These are phyloP conservation scores for Nomada fucata DNA, from an alignment of 2,888 invertebrate genomes.

Conservation along the genomic window DNA sequence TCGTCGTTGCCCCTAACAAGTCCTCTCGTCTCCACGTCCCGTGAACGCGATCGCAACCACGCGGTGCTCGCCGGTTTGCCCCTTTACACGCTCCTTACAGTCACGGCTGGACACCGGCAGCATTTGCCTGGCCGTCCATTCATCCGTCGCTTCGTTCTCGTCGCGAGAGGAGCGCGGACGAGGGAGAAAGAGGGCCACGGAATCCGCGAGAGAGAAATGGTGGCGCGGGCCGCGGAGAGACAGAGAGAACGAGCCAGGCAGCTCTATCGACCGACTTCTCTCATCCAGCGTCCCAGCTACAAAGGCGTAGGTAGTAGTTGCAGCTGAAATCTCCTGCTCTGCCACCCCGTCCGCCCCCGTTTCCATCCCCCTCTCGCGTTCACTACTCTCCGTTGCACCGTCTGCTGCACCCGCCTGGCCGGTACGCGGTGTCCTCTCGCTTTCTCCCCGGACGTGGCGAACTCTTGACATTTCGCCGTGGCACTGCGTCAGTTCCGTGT, in stretches of 20 bases:
- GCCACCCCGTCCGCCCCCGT: slow-evolving; percentile 19
- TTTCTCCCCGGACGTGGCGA: slow-evolving; percentile 60
- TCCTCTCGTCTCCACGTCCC: neutral
- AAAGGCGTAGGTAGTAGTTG: slow-evolving; percentile 78
- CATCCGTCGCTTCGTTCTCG: slow-evolving; percentile 54
- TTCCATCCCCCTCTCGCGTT: neutral
- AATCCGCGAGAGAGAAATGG: slow-evolving; percentile 31
- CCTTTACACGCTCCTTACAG: slow-evolving; percentile 43
- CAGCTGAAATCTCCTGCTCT: slow-evolving; percentile 75
- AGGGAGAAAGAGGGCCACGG: slow-evolving; percentile 13
- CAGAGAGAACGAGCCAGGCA: slow-evolving; percentile 71
- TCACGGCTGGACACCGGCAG: slow-evolving; percentile 51
- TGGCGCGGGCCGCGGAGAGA: slow-evolving; percentile 40
- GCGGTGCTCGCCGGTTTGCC: slow-evolving; percentile 45
- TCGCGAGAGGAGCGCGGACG: slow-evolving; percentile 36
- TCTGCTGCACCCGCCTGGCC: slow-evolving; percentile 41
- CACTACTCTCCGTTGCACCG: slow-evolving; percentile 17
- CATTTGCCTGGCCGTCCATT: slow-evolving; percentile 69
- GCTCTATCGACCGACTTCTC: slow-evolving; percentile 83
- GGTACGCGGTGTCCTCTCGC: slow-evolving; percentile 44
- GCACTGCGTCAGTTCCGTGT: slow-evolving; percentile 73
- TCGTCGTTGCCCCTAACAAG: neutral
- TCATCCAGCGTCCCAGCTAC: slow-evolving; percentile 80
- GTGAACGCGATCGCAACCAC: slow-evolving; percentile 11
- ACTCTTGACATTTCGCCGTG: slow-evolving; percentile 78